These are phyloP conservation scores for Pyxicephalus adspersus DNA, from an alignment of 2,113 vertebrate species.

Conservation along the genomic window DNA sequence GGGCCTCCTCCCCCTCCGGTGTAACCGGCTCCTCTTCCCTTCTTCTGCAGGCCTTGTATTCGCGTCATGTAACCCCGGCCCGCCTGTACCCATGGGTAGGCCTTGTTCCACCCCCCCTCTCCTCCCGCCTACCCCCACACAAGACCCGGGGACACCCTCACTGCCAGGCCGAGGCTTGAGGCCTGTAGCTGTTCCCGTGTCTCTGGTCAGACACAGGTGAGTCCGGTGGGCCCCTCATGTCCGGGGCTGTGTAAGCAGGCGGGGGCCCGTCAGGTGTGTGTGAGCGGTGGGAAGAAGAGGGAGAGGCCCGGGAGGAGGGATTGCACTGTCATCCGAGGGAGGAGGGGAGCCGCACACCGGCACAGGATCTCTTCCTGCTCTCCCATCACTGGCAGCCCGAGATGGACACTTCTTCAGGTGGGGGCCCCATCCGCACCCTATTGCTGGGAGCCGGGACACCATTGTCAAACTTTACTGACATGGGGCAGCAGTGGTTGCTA, in stretches of 20 bases:
- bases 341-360: slow-evolving; percentile 48
- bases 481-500: too few relatives aligned
- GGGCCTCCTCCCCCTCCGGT: slow-evolving; percentile 40
- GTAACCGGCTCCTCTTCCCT: slow-evolving; percentile 24
- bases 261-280: background rate
- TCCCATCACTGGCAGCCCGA: background rate
- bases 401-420: too few relatives aligned
- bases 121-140: background rate
- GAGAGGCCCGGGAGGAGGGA: slow-evolving; percentile 54
- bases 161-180: slow-evolving; percentile 40
- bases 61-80: background rate
- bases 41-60: background rate
- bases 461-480: too few relatives aligned
- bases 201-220: slow-evolving; percentile 10
- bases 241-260: background rate
- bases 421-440: too few relatives aligned
- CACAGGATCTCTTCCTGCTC: background rate
- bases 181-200: slow-evolving; percentile 14
- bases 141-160: background rate
- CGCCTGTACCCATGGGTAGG: background rate
- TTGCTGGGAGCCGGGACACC: too few relatives aligned
- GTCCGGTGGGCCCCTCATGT: background rate
- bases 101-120: background rate
- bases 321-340: slow-evolving; percentile 56
- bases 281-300: slow-evolving; percentile 21